phyloP scores from a whole-genome alignment of 2,797 vertebrate genomes.

The Parauchenoglanis ngamensis region DNA sequence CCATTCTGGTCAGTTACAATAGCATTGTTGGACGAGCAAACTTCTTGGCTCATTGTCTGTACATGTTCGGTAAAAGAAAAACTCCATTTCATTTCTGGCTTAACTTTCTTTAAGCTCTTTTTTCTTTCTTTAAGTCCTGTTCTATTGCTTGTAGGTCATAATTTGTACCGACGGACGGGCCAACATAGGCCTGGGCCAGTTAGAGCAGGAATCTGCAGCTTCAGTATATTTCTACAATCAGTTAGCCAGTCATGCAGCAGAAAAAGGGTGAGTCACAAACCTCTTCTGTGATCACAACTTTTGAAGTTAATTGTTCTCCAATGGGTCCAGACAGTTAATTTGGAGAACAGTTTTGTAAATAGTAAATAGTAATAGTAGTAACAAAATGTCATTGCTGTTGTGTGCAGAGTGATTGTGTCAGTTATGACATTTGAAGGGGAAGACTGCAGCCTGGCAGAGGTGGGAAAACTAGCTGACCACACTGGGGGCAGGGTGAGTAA shows the following conservation, averaged over 20 bases:
- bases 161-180: slow-evolving; percentile 80
- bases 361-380: not conserved
- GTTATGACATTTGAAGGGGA: slow-evolving; percentile 80
- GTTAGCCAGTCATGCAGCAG: slow-evolving; percentile 68
- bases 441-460: slow-evolving; percentile 74
- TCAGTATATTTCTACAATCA: slow-evolving; percentile 72
- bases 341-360: no score
- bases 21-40: not conserved
- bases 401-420: slow-evolving; percentile 76
- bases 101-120: not conserved
- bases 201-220: slow-evolving; percentile 61
- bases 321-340: not conserved
- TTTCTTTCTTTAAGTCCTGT: slow-evolving; percentile 3
- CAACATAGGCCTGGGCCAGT: slow-evolving; percentile 77
- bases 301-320: not conserved
- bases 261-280: slow-evolving; percentile 66
- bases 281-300: not conserved
- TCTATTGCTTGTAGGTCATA: slow-evolving; percentile 70
- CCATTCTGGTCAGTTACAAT: not conserved
- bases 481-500: slow-evolving; percentile 77
- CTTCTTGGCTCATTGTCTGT: not conserved
- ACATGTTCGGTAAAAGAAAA: not conserved
- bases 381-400: not conserved
- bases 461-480: slow-evolving; percentile 76
- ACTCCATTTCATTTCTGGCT: not conserved